Conservation (phyloP, 2,113 vertebrate species). For the Labeo catla region DNA sequence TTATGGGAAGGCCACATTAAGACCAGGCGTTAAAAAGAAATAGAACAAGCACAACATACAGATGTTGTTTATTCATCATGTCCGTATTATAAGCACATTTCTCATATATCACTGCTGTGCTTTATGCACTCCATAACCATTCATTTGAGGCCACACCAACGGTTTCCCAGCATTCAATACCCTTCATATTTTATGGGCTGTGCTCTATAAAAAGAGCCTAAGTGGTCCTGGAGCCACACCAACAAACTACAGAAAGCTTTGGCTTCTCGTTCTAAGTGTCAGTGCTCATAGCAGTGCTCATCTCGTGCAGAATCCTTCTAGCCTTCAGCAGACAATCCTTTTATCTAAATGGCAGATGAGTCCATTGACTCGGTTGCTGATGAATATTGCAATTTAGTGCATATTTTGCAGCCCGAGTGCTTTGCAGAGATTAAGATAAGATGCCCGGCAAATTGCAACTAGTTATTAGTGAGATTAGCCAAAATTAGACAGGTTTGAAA, state of each 20-base stretch:
- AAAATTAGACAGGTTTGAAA: neutral
- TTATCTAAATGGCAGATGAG: neutral
- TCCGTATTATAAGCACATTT: slow-evolving; percentile 58
- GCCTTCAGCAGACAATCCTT: neutral
- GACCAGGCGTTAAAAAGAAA: slow-evolving; percentile 13
- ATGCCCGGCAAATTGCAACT: slow-evolving; percentile 9
- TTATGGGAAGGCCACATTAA: neutral
- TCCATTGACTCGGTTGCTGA: slow-evolving; percentile 10
- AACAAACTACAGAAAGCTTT: slow-evolving; percentile 49
- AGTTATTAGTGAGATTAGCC: slow-evolving; percentile 11
- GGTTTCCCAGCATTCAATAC: slow-evolving; percentile 58
- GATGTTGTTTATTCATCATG: slow-evolving; percentile 50
- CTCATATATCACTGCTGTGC: slow-evolving; percentile 45
- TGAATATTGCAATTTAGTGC: slow-evolving; percentile 18
- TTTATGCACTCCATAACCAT: slow-evolving; percentile 48
- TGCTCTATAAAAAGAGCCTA: slow-evolving; percentile 55
- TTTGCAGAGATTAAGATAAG: slow-evolving; percentile 18
- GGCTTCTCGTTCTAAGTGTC: slow-evolving; percentile 53
- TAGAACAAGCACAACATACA: slow-evolving; percentile 23
- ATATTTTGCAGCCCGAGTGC: neutral
- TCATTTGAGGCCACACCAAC: slow-evolving; percentile 53
- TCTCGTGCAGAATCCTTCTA: slow-evolving; percentile 6
- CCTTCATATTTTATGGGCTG: slow-evolving; percentile 66
- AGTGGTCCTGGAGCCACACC: slow-evolving; percentile 57
- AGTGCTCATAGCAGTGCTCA: slow-evolving; percentile 43